Conservation (phyloP, 2,113 vertebrate species). For the Butorides virescens region DNA sequence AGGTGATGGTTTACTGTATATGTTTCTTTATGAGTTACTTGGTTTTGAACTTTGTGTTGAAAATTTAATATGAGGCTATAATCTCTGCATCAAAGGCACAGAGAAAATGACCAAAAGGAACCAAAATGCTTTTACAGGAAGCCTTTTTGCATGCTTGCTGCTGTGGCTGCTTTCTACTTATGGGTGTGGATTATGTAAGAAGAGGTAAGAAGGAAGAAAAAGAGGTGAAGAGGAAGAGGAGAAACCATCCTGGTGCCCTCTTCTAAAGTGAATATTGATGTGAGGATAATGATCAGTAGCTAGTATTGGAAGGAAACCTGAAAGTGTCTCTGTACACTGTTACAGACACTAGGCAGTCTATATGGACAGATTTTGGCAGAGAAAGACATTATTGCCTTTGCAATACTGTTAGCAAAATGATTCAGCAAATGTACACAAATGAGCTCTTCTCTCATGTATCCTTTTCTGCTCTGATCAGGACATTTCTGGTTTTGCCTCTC, state of each 20-base stretch:
- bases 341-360: background rate
- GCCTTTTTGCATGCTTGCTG: background rate
- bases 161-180: background rate
- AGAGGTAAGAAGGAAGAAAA: background rate
- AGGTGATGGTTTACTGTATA: background rate
- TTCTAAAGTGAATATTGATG: background rate
- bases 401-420: background rate
- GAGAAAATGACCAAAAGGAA: conserved; percentile 44
- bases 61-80: conserved; percentile 8
- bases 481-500: background rate
- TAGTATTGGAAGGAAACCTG: background rate
- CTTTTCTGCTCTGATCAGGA: background rate
- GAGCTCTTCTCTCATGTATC: background rate
- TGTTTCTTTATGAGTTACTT: conserved; percentile 12
- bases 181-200: background rate
- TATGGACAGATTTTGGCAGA: background rate
- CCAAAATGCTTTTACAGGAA: background rate
- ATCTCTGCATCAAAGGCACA: background rate
- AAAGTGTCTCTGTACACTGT: background rate
- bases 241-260: background rate
- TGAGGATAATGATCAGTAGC: background rate
- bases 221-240: background rate
- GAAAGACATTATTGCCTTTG: background rate
- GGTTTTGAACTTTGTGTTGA: conserved; percentile 3
- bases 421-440: background rate